Base-by-base conservation (phyloP, 2,888 invertebrate genomes). In the Agrochola macilenta region DNA sequence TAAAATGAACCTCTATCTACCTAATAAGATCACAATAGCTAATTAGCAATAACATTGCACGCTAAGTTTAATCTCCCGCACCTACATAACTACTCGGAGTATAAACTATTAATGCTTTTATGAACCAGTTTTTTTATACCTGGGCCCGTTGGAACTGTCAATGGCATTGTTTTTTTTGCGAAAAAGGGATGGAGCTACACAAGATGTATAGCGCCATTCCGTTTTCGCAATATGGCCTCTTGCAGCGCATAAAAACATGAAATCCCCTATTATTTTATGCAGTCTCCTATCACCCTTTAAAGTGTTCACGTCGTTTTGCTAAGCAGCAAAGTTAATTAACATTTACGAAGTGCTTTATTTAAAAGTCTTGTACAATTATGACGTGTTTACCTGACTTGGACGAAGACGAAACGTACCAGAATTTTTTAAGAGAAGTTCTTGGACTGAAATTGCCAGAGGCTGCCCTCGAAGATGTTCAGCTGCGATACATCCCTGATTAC, bases 401-500 rank as follows among this genome's bases (percentile, higher is more conserved):
- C 1, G 4, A 4, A 54, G 9, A 23, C 8, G 23, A 54, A 54
- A 54, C 2, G 0, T 8, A 9, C 23, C 9, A 9, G 23, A 9
- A 8, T 9, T 3, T 23, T 23, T 9, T 23, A 8, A 8, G 23
- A 54, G 23, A 2, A 3, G 3, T 57, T 5, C 17, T 20, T 23
- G 46, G 20, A 54, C 9, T 1, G 0, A 2, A 63, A 7, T 11
- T 63, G 20, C 5, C 76, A 12, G 61, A 75, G 9, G 30, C 17
- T 7, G 61, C 20, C 0, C 52, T 75, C 0, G 20, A 63, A 35
- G 30, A 43, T 9, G 61, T 75, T 5, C 43, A 61, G 0, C n/a
- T 75, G 8, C 61, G 14, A n/a, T 75, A 75, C n/a, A 63, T 75
- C 2, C 75, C 75, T 9, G 61, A 63, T 2, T 46, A n/a, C 14